Conservation (phyloP, 2,113 vertebrate genomes). For the Sylvietta virens region DNA sequence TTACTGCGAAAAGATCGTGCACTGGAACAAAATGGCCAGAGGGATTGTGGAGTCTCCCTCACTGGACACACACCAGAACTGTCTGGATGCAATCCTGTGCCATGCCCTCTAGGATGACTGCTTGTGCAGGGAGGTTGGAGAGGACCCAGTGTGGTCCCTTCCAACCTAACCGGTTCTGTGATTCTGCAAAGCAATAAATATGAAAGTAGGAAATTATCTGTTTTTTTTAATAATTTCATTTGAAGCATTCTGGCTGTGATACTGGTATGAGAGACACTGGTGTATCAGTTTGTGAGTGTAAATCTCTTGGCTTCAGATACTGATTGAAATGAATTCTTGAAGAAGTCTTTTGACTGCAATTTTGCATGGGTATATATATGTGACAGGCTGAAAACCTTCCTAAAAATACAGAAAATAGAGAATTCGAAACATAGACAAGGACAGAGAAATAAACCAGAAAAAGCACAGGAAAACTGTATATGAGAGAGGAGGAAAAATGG, state of each 20-base stretch:
- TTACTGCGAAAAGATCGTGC: rapidly evolving
- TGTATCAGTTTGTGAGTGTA: not conserved
- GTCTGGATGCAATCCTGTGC: not conserved
- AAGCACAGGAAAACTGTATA: not conserved
- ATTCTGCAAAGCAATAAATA: not conserved
- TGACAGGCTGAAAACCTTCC: not conserved
- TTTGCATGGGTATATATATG: not conserved
- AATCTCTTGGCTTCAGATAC: not conserved
- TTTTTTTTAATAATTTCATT: not conserved
- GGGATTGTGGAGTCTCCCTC: not conserved
- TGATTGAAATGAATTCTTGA: not conserved
- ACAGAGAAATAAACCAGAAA: not conserved
- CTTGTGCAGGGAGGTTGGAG: not conserved
- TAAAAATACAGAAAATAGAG: not conserved
- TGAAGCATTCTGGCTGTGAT: not conserved
- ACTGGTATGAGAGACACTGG: not conserved
- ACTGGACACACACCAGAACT: not conserved
- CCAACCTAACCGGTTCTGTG: not conserved
- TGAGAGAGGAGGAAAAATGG: not conserved
- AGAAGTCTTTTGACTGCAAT: not conserved
- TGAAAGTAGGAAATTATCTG: not conserved
- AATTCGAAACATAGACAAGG: not conserved
- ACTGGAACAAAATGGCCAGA: not conserved
- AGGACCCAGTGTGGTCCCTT: not conserved
- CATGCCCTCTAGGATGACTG: not conserved